Evolutionary conservation across 1,140 invertebrate genomes (phyloP).

Genomic region (Leguminivora glycinivorella): DNA sequence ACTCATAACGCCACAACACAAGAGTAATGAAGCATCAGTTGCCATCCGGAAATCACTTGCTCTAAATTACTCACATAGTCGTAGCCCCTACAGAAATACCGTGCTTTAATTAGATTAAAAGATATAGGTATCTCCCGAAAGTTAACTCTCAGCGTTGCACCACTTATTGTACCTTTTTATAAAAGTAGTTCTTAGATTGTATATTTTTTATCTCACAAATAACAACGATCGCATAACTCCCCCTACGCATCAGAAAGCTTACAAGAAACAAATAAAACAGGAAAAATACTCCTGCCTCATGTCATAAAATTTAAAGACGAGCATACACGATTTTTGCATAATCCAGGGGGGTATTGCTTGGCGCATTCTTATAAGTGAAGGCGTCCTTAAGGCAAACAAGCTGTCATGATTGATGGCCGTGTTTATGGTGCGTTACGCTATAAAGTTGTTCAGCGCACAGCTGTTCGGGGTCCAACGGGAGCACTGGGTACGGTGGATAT

Average conservation of each 20-base stretch:
- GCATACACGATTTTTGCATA: conserved; percentile 27
- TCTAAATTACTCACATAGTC: too few relatives aligned
- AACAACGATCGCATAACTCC: background rate
- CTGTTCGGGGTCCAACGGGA: background rate
- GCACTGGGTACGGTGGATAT: too few relatives aligned
- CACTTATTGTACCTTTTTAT: too few relatives aligned
- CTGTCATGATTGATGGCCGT: conserved; percentile 25
- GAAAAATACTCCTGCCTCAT: conserved; percentile 21
- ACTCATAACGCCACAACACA: too few relatives aligned
- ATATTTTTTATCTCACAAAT: background rate
- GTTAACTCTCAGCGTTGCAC: too few relatives aligned
- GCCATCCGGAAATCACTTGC: too few relatives aligned
- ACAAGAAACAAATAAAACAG: conserved; percentile 15
- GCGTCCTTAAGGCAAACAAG: conserved; percentile 24
- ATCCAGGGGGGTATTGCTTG: conserved; percentile 1
- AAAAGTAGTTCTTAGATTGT: background rate
- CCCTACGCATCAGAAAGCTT: background rate
- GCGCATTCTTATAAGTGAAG: conserved; percentile 26
- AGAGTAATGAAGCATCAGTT: too few relatives aligned
- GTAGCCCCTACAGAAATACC: too few relatives aligned
- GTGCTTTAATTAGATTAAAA: too few relatives aligned
- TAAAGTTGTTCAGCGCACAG: conserved; percentile 23
- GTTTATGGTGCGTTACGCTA: conserved; percentile 20
- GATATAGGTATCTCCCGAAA: too few relatives aligned
- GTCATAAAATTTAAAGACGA: conserved; percentile 24